Evolutionary conservation across 2,888 invertebrate species (phyloP).

Genomic region (Ennomos quercinarius): DNA sequence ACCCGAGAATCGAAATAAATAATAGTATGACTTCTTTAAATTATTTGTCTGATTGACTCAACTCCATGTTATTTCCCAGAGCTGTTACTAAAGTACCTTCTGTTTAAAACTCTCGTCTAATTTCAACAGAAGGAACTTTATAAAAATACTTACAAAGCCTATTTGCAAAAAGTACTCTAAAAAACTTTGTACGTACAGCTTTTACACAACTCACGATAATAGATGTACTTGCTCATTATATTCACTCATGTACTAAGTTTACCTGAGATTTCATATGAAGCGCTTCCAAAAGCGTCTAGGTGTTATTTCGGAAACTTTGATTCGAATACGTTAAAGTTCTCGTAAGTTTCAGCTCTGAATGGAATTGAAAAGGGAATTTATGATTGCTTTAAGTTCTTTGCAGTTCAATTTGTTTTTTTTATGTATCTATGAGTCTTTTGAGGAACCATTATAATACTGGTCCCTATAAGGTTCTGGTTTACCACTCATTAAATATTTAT

Average conservation of each 20-base stretch:
- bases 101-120: neutral
- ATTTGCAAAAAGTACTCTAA: slow-evolving; percentile 3
- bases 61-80: neutral
- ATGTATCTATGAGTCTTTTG: neutral
- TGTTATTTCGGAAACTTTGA: slow-evolving; percentile 38
- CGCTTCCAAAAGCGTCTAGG: slow-evolving; percentile 34
- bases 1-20: too few species aligned
- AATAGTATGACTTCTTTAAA: too few species aligned
- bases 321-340: slow-evolving; percentile 38
- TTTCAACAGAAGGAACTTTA: neutral
- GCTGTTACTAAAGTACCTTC: neutral
- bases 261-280: slow-evolving; percentile 33
- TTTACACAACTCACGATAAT: slow-evolving; percentile 7
- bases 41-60: too few species aligned
- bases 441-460: too few species aligned
- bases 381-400: slow-evolving; percentile 28
- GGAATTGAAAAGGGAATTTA: slow-evolving; percentile 39
- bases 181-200: slow-evolving; percentile 2
- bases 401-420: slow-evolving; percentile 10
- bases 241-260: slow-evolving; percentile 15
- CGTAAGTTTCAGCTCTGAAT: slow-evolving; percentile 27
- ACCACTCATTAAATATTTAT: too few species aligned
- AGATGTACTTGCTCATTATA: slow-evolving; percentile 15
- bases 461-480: too few species aligned
- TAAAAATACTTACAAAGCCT: slow-evolving; percentile 9